Conservation (phyloP, 2,113 vertebrate species). For the Limanda limanda region DNA sequence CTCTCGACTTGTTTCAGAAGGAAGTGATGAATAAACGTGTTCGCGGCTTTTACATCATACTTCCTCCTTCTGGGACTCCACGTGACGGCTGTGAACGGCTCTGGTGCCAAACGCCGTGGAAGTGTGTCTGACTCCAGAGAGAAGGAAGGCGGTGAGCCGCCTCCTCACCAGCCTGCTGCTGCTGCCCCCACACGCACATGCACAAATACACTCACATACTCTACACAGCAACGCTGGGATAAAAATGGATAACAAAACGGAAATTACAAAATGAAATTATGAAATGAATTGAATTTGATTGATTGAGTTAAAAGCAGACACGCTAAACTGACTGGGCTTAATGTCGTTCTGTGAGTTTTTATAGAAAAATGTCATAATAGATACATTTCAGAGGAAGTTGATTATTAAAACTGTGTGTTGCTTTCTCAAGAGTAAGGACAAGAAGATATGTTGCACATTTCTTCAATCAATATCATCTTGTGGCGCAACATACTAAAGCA, state of each 20-base stretch:
- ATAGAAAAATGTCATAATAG: no score
- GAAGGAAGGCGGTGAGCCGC: conserved; percentile 58
- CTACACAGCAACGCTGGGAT: background rate
- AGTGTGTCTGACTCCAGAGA: conserved; percentile 50
- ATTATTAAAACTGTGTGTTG: no score
- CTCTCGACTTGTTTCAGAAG: background rate
- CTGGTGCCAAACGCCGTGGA: conserved; percentile 40
- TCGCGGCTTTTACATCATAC: conserved; percentile 52
- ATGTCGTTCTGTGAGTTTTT: background rate
- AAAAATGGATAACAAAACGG: background rate
- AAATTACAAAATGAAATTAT: background rate
- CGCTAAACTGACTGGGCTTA: background rate
- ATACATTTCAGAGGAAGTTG: no score
- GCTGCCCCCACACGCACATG: conserved; percentile 46
- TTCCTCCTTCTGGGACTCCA: conserved; percentile 55
- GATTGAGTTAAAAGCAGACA: background rate
- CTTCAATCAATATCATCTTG: no score
- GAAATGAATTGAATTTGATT: background rate
- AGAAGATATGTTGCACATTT: no score
- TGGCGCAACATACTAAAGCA: no score
- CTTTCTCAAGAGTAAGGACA: no score
- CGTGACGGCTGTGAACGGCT: conserved; percentile 64
- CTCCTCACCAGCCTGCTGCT: conserved; percentile 76
- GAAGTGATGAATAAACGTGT: background rate
- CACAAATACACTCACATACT: conserved; percentile 5